Base-by-base conservation (phyloP, 2,888 invertebrate species). In the Orthosia incerta region DNA sequence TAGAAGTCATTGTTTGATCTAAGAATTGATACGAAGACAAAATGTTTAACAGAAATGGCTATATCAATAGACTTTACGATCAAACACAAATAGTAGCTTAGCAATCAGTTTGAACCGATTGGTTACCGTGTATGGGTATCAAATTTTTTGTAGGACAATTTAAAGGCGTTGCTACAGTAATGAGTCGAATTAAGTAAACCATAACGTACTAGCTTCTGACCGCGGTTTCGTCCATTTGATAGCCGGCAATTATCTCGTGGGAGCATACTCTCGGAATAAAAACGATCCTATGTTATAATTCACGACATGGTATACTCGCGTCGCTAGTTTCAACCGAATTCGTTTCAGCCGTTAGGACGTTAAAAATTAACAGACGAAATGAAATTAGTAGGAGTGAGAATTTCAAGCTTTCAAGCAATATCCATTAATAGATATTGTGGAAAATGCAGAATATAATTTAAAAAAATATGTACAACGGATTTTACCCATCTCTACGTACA, bases 41-140 rank as follows among this genome's bases (percentile, higher is more conserved):
- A 51, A 46, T 11, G 31, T 51, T 51, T 12, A 46, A 39, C 50
- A 31, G 18, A 66, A 81, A 76, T 45, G n/a, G 57, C 12, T 76
- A n/a, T 46, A 69, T 68, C 56, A 77, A 82, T 65, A 60, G 23
- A 20, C n/a, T 26, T 48, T 11, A 48, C 23, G 45, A 63, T 53
- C 82, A 60, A 69, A 57, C 61, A 53, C 4, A 45, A 15, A 13
- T 61, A 20, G 50, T 68, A 59, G 53, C 31, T 16, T 12, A 53
- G 56, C 18, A 26, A 76, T 62, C 51, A 39, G 57, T 50, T 48
- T 31, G 12, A 60, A 53, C 63, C 23, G 31, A 55, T 60, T 31
- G 45, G 13, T 31, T 50, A 23, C 23, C 48, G 16, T 62, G 48
- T 65, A 51, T 18, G n/a, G 7, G 23, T 46, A 26, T 26, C 26